Base-by-base conservation (phyloP, 2,888 invertebrate species). In the Xestia rhomboidea region DNA sequence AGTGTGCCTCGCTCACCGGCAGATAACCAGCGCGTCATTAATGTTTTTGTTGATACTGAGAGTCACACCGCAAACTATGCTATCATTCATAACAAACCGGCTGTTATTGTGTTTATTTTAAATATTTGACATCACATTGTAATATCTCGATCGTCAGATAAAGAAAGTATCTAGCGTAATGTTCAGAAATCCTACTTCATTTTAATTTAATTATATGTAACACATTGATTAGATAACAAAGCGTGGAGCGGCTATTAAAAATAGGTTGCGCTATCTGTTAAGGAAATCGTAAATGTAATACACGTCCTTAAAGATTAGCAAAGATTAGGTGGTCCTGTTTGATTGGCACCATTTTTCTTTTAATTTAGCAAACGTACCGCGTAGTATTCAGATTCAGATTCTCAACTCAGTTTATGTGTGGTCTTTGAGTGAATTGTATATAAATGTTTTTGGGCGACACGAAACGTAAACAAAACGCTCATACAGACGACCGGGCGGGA, bases 401-500 rank as follows among this genome's bases (percentile, higher is more conserved):
- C 46, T 72, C 41, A 27, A 76, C 27, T 66, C 70, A 72, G 71
- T 73, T 63, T 62, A 64, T 70, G 63, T 68, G 62, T 83, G 73
- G 79, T 88, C 74, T 80, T 83, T 85, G 83, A 79, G 83, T 85
- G 85, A 85, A 89, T 87, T 87, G 72, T 86, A 86, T 63, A 89
- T 87, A 89, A 90, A 90, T 89, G 89, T 90, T 92, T 94, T 95
- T 94, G 89, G 91, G 92, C 86, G 88, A 90, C 89, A 89, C 89
- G 84, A 91, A 91, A 92, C 88, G 92, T 95, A 94, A 95, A 95
- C 94, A 95, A 90, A 90, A 89, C 84, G 73, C 88, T 82, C 81
- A 88, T 83, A 87, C 89, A 91, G 89, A 90, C 92, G 95, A 92
- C 94, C 96, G 95, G 95, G 91, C 95, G 91, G 74, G 91, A 92